Percentiles rank a stretch among this genome's conserved stretches.
These are phyloP conservation scores for Anas flavirostris DNA, from an alignment of 2,797 vertebrate genomes.

Conservation along the genomic window DNA sequence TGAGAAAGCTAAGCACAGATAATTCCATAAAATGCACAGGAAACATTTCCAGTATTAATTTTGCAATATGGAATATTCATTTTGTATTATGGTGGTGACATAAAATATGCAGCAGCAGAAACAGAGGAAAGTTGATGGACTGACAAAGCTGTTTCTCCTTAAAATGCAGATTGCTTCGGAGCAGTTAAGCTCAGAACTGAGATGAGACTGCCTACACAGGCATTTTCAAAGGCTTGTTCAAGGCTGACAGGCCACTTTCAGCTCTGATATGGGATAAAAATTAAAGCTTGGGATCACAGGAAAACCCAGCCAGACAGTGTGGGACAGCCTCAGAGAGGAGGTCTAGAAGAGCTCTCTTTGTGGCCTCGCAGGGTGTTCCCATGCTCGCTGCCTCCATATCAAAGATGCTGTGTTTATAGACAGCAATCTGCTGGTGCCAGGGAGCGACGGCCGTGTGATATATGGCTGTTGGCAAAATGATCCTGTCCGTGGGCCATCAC, in stretches of 20 bases:
- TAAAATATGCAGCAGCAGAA: slow-evolving; percentile 6
- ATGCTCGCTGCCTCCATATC: slow-evolving; percentile 78
- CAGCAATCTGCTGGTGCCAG: slow-evolving; percentile 84
- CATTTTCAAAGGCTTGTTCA: slow-evolving; percentile 69
- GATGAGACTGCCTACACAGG: neutral
- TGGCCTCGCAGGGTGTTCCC: slow-evolving; percentile 73
- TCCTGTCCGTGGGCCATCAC: slow-evolving; percentile 78
- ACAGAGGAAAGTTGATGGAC: neutral
- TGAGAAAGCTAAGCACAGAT: slow-evolving; percentile 42
- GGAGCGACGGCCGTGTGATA: slow-evolving; percentile 77
- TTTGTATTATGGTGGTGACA: slow-evolving; percentile 2
- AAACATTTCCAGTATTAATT: slow-evolving; percentile 36
- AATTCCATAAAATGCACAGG: slow-evolving; percentile 1
- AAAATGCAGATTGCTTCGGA: slow-evolving; percentile 40
- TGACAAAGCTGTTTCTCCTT: slow-evolving; percentile 47
- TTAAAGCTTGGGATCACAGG: slow-evolving; percentile 79
- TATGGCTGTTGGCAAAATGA: slow-evolving; percentile 81
- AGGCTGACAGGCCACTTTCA: slow-evolving; percentile 58
- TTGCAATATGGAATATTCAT: neutral
- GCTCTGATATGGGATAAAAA: slow-evolving; percentile 81
- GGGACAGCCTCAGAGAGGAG: slow-evolving; percentile 74
- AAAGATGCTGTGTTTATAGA: slow-evolving; percentile 85
- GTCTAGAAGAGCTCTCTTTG: slow-evolving; percentile 72
- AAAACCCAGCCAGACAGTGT: slow-evolving; percentile 58
- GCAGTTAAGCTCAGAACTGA: slow-evolving; percentile 12